Evolutionary conservation across 2,797 vertebrate genomes (phyloP).

Genomic region (Vultur gryphus): DNA sequence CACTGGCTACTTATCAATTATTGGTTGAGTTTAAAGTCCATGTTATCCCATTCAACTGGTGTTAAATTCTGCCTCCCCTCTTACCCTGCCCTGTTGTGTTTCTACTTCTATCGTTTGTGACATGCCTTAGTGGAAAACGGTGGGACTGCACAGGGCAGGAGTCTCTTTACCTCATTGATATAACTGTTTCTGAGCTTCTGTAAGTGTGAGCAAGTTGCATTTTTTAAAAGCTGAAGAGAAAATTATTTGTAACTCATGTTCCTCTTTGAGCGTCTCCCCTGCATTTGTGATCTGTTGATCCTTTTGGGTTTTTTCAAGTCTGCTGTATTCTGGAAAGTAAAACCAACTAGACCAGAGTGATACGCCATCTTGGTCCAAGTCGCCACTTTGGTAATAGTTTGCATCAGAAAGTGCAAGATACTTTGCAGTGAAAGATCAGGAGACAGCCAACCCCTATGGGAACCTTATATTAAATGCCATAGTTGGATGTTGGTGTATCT

Average conservation of each 20-base stretch:
- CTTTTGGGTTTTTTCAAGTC: neutral
- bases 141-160: neutral
- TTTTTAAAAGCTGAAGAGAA: neutral
- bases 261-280: neutral
- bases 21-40: neutral
- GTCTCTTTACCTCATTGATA: neutral
- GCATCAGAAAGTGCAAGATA: neutral
- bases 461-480: neutral
- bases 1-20: neutral
- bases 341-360: neutral
- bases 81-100: neutral
- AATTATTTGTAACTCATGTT: neutral
- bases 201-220: neutral
- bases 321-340: neutral
- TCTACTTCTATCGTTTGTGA: neutral
- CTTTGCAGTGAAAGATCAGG: neutral
- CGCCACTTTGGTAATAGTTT: neutral
- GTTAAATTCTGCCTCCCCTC: neutral
- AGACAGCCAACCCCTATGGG: neutral
- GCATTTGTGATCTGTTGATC: neutral
- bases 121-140: neutral
- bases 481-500: neutral
- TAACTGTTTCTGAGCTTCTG: neutral
- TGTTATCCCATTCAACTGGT: neutral
- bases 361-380: neutral